Percentiles rank a stretch among this genome's conserved stretches.
phyloP scores from a whole-genome alignment of 2,113 vertebrate species.

The Pica pica region DNA sequence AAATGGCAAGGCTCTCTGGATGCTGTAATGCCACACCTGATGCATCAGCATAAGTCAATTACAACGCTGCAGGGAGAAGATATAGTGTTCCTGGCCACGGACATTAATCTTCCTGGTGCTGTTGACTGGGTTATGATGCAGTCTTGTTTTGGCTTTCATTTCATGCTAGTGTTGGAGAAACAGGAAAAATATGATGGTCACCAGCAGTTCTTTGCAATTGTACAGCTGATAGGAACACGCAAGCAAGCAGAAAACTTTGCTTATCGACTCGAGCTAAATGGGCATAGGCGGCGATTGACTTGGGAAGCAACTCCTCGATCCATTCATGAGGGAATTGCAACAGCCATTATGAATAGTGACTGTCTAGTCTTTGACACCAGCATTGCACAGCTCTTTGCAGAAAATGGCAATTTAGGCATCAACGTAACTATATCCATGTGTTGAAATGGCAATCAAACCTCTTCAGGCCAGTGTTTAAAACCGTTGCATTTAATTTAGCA shows the following conservation, averaged over 20 bases:
- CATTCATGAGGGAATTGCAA: constrained; percentile 98
- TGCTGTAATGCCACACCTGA: constrained; percentile 97
- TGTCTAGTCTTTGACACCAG: constrained; percentile 99
- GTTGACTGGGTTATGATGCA: constrained; percentile 99
- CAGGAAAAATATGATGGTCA: constrained; percentile 99
- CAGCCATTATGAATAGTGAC: constrained; percentile 99
- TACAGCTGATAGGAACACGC: constrained; percentile 97
- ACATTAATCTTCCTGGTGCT: constrained; percentile 98
- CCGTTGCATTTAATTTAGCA: constrained; percentile 68
- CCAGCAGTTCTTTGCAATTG: constrained; percentile 99
- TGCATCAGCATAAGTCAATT: constrained; percentile 99
- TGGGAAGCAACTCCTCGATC: constrained; percentile 98
- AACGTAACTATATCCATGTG: constrained; percentile 99
- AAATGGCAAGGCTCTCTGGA: constrained; percentile 99
- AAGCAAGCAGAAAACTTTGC: constrained; percentile 99
- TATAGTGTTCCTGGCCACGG: constrained; percentile 96
- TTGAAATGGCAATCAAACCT: constrained; percentile 76
- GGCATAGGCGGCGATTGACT: constrained; percentile 96
- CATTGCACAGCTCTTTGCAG: constrained; percentile 98
- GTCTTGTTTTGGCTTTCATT: constrained; percentile 98
- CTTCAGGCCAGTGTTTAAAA: constrained; percentile 80
- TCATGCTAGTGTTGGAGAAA: constrained; percentile 98
- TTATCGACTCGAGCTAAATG: constrained; percentile 95
- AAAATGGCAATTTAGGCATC: constrained; percentile 98
- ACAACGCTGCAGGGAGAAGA: constrained; percentile 99